Conservation (phyloP, 2,888 invertebrate species). For the Brassicogethes aeneus region DNA sequence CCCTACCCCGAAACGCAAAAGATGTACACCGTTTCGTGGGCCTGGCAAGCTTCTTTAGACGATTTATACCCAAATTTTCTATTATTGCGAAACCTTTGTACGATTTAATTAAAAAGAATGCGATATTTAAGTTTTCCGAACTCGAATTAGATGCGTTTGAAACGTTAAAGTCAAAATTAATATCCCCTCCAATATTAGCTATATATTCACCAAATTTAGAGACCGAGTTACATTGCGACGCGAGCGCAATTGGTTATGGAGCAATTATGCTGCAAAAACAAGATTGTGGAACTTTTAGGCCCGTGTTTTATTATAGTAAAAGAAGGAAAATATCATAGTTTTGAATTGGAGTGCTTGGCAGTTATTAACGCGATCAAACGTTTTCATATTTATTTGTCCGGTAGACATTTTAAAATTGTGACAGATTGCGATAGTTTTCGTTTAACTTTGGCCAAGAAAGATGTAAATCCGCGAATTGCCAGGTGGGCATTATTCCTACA, state of each 20-base stretch:
- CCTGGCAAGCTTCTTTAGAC: not conserved
- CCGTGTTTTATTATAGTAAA: not conserved
- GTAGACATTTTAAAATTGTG: not conserved
- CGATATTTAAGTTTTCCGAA: not conserved
- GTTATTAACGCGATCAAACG: not conserved
- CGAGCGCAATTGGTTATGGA: not conserved
- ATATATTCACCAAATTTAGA: too few relatives aligned
- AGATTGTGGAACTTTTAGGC: not conserved
- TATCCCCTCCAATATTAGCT: not conserved
- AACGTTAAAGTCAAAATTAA: not conserved
- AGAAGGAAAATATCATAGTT: not conserved
- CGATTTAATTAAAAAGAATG: not conserved
- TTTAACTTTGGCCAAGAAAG: not conserved
- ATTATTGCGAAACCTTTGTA: not conserved
- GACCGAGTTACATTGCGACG: too few relatives aligned
- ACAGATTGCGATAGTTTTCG: too few relatives aligned
- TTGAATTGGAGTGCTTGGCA: conserved; percentile 1
- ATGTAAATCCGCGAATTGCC: not conserved
- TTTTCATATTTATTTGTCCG: not conserved
- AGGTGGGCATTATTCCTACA: not conserved
- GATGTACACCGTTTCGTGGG: too few relatives aligned
- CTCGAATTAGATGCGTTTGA: not conserved
- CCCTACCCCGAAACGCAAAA: too few relatives aligned
- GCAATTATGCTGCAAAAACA: not conserved
- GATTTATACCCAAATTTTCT: not conserved